Base-by-base conservation (phyloP, 2,113 vertebrate species). In the Rhinolophus sinicus region DNA sequence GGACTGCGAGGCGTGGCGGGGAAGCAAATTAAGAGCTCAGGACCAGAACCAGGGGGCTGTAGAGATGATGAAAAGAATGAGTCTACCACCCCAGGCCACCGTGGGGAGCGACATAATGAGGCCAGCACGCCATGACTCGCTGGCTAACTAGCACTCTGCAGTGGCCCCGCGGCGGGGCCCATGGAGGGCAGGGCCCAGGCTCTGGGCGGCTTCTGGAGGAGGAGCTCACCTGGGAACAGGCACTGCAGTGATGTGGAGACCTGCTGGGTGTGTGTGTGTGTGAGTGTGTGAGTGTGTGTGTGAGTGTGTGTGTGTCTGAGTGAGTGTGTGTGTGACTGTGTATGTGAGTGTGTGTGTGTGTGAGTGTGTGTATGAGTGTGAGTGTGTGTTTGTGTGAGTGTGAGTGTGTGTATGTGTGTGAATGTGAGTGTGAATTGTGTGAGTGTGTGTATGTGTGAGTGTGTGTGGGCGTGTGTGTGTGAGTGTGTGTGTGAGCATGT, bases 21-120 rank as follows among this genome's bases (percentile, higher is more conserved):
- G 33, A 87, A 92, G 94, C 94, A 90, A 94, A 96, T 90, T 44
- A 93, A 93, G 92, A 93, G 95, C 96, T 94, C 0, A 19, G 81
- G 88, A 24, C 67, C 76, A 28, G 83, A 82, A 14, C 82, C 92
- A 33, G 67, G 88, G 85, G 89, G 40, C 65, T 28, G 35, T 1
- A 6, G 87, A 95, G 67, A 92, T 44, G 62, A 86, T 69, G 75
- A 87, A 47, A 91, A 69, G 70, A 78, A 92, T 62, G 64, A 82
- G 78, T 11, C 56, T 1, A 0, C 60, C 70, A 33, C 14, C 58
- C 67, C 0, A 2, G 28, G 54, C 33, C 11, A 35, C 47, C 21
- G 0, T 1, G 0, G 88, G 56, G 8, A 2, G 54, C n/a, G 70
- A 30, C 93, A 67, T 54, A 50, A 65, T 19, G 58, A 81, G 96